Percentiles rank a stretch among this genome's conserved stretches.
These are phyloP conservation scores for Lophura nycthemera DNA, from an alignment of 2,113 vertebrate species.

Conservation along the genomic window DNA sequence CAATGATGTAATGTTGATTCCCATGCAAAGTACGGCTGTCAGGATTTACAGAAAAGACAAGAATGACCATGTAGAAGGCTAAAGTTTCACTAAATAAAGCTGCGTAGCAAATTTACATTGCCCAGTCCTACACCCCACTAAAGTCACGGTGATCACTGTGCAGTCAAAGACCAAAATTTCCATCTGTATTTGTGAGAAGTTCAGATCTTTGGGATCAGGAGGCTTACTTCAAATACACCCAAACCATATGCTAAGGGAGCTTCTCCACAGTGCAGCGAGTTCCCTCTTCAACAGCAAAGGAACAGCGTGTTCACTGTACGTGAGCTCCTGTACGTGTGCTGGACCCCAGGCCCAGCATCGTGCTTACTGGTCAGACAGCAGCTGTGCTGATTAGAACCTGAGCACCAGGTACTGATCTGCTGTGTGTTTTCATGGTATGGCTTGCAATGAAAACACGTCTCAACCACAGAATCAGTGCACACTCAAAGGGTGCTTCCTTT, in stretches of 20 bases:
- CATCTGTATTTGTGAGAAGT: neutral
- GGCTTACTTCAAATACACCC: accelerated
- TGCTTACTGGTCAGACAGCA: neutral
- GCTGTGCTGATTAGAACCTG: neutral
- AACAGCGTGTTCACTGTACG: accelerated
- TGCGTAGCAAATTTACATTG: neutral
- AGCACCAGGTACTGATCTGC: accelerated
- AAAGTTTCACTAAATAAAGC: conserved; percentile 36
- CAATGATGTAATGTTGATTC: conserved; percentile 46
- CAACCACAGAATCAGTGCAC: neutral
- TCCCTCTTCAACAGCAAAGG: neutral
- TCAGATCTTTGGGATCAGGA: neutral
- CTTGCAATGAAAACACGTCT: neutral
- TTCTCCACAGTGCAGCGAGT: neutral
- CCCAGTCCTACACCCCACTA: neutral
- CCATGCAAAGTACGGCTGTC: conserved; percentile 19
- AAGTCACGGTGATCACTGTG: neutral
- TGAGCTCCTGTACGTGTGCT: accelerated
- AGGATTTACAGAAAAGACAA: conserved; percentile 42
- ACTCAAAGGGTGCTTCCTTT: neutral
- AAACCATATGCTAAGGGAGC: neutral
- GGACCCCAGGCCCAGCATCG: accelerated
- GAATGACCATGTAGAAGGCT: conserved; percentile 15
- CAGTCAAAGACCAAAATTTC: neutral
- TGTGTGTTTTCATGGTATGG: neutral